phyloP scores from a whole-genome alignment of 2,113 vertebrate genomes.

The Promerops cafer region DNA sequence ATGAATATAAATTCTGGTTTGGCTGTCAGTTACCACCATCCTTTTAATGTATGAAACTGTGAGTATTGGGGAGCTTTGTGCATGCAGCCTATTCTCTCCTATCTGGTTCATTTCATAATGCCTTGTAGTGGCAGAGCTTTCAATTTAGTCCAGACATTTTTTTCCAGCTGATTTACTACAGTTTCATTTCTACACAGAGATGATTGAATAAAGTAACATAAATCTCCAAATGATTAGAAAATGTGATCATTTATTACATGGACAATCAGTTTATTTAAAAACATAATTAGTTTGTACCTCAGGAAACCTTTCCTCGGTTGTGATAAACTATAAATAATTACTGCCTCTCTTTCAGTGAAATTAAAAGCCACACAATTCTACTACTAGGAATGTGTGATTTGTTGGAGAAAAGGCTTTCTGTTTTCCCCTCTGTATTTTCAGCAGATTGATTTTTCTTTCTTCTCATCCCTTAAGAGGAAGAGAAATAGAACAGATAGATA shows the following conservation, averaged over 20 bases:
- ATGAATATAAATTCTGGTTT: not conserved
- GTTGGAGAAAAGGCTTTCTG: conserved; percentile 12
- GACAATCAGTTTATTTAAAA: conserved; percentile 66
- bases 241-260: conserved; percentile 61
- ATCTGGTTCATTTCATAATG: not conserved
- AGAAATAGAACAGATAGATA: not conserved
- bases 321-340: conserved; percentile 67
- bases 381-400: conserved; percentile 12
- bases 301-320: conserved; percentile 50
- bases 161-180: conserved; percentile 42
- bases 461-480: not conserved
- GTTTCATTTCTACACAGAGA: conserved; percentile 16
- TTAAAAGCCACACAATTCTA: conserved; percentile 54
- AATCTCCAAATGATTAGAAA: conserved; percentile 57
- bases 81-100: not conserved
- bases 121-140: not conserved
- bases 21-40: not conserved
- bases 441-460: not conserved
- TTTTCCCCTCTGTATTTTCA: not conserved
- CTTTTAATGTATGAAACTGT: not conserved
- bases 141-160: conserved; percentile 16
- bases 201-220: conserved; percentile 46
- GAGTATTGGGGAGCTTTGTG: not conserved
- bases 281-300: conserved; percentile 62
- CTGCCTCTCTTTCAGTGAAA: conserved; percentile 40